phyloP scores from a whole-genome alignment of 2,113 vertebrate species.

The Pelobates fuscus region DNA sequence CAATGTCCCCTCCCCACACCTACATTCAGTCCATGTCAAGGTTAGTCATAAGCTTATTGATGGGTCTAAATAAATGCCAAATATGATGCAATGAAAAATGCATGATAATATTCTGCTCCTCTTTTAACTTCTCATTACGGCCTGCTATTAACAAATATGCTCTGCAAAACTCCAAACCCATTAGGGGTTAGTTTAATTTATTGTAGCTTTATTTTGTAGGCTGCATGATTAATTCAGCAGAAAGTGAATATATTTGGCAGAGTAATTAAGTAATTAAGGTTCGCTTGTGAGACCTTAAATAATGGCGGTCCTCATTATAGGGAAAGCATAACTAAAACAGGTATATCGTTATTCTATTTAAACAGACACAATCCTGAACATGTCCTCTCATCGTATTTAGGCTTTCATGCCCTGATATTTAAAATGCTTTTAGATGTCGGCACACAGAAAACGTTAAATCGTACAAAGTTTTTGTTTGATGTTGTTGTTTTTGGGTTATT shows the following conservation, averaged over 20 bases:
- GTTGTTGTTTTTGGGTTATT: too few relatives aligned
- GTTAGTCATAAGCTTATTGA: too few relatives aligned
- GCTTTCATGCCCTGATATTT: too few relatives aligned
- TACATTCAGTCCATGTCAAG: too few relatives aligned
- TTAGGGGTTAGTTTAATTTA: constrained; percentile 1
- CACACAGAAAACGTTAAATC: too few relatives aligned
- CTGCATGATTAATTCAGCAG: background rate
- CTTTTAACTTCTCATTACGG: constrained; percentile 1
- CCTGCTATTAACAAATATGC: background rate
- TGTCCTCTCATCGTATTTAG: too few relatives aligned
- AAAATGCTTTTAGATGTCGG: too few relatives aligned
- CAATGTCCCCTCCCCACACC: too few relatives aligned
- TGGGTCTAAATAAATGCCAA: background rate
- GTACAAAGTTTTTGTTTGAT: too few relatives aligned
- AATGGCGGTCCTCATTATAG: background rate
- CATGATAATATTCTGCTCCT: background rate
- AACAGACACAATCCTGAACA: too few relatives aligned
- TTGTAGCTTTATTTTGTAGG: background rate
- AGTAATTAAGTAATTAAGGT: background rate
- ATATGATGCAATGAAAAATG: background rate
- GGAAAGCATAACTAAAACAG: background rate
- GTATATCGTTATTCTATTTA: too few relatives aligned
- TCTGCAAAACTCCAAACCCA: background rate
- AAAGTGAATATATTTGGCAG: background rate
- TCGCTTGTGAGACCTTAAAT: background rate